Conservation (phyloP, 2,888 invertebrate genomes). For the Acanthosepion pharaonis region DNA sequence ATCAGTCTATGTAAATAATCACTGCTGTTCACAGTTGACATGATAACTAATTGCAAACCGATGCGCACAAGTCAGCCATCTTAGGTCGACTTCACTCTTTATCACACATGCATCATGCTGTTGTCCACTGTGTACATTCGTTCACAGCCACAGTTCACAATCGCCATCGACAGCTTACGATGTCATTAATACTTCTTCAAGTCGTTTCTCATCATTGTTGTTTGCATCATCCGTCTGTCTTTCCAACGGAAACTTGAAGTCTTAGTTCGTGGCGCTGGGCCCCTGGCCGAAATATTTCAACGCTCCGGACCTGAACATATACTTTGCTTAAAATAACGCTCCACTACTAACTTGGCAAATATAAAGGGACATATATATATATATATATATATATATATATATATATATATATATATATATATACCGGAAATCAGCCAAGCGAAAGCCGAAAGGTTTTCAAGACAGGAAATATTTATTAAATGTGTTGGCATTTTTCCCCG, state of each 20-base stretch:
- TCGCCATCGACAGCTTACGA: not conserved
- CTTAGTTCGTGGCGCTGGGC: not conserved
- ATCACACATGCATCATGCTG: too few relatives aligned
- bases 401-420: not conserved
- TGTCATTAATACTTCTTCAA: not conserved
- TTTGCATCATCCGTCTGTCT: not conserved
- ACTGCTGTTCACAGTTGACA: too few relatives aligned
- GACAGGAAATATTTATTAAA: not conserved
- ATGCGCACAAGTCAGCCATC: too few relatives aligned
- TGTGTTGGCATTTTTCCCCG: not conserved
- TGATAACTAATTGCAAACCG: too few relatives aligned
- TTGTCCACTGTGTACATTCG: not conserved
- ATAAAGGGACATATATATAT: not conserved
- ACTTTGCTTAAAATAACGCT: not conserved
- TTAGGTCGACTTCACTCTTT: too few relatives aligned
- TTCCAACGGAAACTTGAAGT: not conserved
- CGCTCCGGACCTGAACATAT: not conserved
- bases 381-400: too few relatives aligned
- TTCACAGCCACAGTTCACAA: not conserved
- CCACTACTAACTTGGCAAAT: not conserved
- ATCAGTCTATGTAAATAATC: too few relatives aligned
- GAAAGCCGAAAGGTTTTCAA: not conserved
- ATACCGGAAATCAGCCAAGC: not conserved
- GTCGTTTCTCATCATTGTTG: not conserved
- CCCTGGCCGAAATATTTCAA: not conserved